Percentiles rank a stretch among this genome's conserved stretches.
Evolutionary conservation across 1,140 invertebrate genomes (phyloP).

Genomic region (Melitaea cinxia): DNA sequence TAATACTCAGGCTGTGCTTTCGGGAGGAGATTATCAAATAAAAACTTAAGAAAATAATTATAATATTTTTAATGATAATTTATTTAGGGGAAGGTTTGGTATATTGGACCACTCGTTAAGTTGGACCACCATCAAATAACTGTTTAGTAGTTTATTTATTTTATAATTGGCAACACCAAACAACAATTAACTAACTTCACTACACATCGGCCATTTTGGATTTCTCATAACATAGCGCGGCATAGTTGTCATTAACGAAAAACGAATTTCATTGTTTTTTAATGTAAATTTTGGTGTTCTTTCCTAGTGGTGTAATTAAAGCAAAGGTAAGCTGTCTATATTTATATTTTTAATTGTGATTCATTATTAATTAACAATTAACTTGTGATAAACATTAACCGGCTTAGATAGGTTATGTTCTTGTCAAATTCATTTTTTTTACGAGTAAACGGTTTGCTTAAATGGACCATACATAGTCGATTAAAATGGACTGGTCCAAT

Average conservation of each 20-base stretch:
- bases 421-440: constrained; percentile 1
- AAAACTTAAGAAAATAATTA: too few relatives aligned
- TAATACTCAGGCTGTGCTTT: too few relatives aligned
- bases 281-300: not conserved
- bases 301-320: not conserved
- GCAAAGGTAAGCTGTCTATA: not conserved
- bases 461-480: not conserved
- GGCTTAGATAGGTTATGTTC: not conserved
- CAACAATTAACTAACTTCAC: not conserved
- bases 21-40: too few relatives aligned
- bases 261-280: too few relatives aligned
- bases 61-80: not conserved
- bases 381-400: not conserved
- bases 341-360: constrained; percentile 1
- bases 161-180: not conserved
- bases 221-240: not conserved
- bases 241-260: not conserved
- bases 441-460: not conserved
- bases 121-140: too few relatives aligned
- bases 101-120: too few relatives aligned
- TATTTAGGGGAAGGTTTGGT: too few relatives aligned
- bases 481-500: constrained; percentile 1
- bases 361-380: not conserved
- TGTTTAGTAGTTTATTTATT: too few relatives aligned
- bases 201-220: not conserved